Evolutionary conservation across 1,140 invertebrate species (phyloP).

Genomic region (Hyles vespertilio): DNA sequence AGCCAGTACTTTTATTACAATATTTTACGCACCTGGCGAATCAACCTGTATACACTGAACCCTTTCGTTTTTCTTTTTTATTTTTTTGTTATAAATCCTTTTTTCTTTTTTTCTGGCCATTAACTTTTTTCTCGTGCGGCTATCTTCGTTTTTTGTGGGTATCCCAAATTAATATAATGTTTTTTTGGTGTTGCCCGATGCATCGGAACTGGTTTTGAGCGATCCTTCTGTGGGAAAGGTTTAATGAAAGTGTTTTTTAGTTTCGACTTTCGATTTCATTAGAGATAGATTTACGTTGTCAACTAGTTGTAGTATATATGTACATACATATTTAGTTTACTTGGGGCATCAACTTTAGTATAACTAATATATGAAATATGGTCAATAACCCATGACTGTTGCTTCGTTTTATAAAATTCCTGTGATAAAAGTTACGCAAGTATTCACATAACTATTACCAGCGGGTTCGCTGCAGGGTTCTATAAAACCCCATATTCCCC

Average conservation of each 20-base stretch:
- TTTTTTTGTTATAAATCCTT: conserved; percentile 52
- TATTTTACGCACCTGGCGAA: conserved; percentile 3
- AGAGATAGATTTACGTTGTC: too few species aligned
- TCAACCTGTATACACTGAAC: conserved; percentile 56
- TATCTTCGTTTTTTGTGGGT: conserved; percentile 70
- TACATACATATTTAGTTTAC: too few species aligned
- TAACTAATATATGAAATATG: too few species aligned
- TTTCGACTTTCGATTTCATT: conserved; percentile 58
- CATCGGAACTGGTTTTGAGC: conserved; percentile 55
- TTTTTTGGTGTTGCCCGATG: conserved; percentile 39
- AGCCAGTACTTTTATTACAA: too few species aligned
- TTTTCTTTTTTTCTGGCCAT: conserved; percentile 66
- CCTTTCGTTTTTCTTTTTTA: conserved; percentile 62
- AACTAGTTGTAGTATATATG: too few species aligned
- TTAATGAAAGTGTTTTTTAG: conserved; percentile 69
- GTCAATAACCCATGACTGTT: too few species aligned
- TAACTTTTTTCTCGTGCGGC: conserved; percentile 66
- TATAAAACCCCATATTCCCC: too few species aligned
- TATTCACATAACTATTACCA: too few species aligned
- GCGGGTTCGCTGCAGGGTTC: too few species aligned
- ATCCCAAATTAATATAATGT: conserved; percentile 74
- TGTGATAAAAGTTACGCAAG: too few species aligned
- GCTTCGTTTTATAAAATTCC: too few species aligned
- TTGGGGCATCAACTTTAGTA: too few species aligned
- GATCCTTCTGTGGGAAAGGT: conserved; percentile 53